These are phyloP conservation scores for Stenoptilia bipunctidactyla DNA, from an alignment of 2,888 invertebrate species.

Conservation along the genomic window DNA sequence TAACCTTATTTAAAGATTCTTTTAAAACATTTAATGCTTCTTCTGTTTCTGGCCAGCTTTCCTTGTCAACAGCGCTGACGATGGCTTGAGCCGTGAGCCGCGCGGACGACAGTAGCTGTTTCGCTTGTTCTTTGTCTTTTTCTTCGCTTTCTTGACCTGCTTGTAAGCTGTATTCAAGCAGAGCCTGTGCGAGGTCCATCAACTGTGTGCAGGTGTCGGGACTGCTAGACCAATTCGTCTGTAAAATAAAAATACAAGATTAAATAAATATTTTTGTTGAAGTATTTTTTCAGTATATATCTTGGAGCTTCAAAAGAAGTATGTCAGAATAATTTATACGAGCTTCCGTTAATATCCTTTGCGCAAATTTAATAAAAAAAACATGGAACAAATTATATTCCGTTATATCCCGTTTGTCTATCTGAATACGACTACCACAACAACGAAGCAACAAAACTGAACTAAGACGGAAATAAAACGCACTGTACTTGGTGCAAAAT, in stretches of 20 bases:
- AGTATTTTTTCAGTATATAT: too few species aligned
- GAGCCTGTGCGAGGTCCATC: constrained; percentile 67
- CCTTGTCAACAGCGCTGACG: constrained; percentile 56
- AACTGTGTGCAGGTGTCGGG: constrained; percentile 73
- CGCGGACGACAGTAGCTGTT: constrained; percentile 71
- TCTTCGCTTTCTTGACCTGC: constrained; percentile 57
- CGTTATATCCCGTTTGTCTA: too few species aligned
- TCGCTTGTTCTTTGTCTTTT: constrained; percentile 60
- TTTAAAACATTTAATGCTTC: constrained; percentile 35
- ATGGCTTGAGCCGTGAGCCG: constrained; percentile 70
- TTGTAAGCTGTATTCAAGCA: constrained; percentile 71
- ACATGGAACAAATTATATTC: too few species aligned
- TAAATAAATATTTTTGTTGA: too few species aligned
- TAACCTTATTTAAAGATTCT: constrained; percentile 32
- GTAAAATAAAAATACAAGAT: neutral
- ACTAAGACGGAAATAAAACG: too few species aligned
- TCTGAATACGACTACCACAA: too few species aligned
- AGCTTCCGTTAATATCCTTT: too few species aligned
- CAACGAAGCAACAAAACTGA: too few species aligned
- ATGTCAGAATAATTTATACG: too few species aligned
- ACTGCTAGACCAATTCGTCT: constrained; percentile 65
- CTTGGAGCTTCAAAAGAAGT: too few species aligned
- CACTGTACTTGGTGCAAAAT: too few species aligned
- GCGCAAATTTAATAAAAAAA: too few species aligned
- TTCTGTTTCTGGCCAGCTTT: constrained; percentile 51